phyloP scores from a whole-genome alignment of 2,888 invertebrate genomes.

The Yponomeuta malinellus region DNA sequence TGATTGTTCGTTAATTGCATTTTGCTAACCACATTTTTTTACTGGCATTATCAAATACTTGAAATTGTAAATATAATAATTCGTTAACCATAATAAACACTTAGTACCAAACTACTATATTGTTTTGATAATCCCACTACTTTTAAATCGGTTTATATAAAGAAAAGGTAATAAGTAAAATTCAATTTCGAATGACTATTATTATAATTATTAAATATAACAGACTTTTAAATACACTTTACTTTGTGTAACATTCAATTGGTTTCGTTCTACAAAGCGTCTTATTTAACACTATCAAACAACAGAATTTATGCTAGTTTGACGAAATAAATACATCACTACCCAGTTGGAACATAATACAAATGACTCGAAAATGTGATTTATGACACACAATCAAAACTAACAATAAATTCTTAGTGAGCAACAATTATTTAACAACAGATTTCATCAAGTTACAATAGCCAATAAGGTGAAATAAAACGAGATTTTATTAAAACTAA shows the following conservation, averaged over 20 bases:
- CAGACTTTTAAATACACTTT: slow-evolving; percentile 72
- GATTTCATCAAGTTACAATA: background rate
- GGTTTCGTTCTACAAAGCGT: slow-evolving; percentile 50
- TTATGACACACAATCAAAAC: slow-evolving; percentile 43
- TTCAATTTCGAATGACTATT: slow-evolving; percentile 38
- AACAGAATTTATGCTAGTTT: slow-evolving; percentile 53
- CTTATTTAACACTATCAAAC: slow-evolving; percentile 63
- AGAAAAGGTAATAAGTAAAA: background rate
- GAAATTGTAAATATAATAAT: slow-evolving; percentile 1
- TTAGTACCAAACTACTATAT: background rate
- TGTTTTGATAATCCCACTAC: background rate
- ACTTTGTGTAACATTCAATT: slow-evolving; percentile 55
- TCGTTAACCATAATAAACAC: background rate
- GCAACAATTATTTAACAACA: background rate
- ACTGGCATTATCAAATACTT: background rate
- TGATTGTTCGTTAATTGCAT: no score
- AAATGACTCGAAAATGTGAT: slow-evolving; percentile 49
- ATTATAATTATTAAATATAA: slow-evolving; percentile 59
- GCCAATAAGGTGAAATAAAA: background rate
- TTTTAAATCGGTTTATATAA: background rate
- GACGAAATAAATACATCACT: slow-evolving; percentile 47
- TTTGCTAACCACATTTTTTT: background rate
- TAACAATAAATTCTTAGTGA: slow-evolving; percentile 7
- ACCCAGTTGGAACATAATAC: slow-evolving; percentile 34
- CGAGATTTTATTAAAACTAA: background rate